Evolutionary conservation across 1,140 invertebrate genomes (phyloP).

Genomic region (Megalonaias nervosa): DNA sequence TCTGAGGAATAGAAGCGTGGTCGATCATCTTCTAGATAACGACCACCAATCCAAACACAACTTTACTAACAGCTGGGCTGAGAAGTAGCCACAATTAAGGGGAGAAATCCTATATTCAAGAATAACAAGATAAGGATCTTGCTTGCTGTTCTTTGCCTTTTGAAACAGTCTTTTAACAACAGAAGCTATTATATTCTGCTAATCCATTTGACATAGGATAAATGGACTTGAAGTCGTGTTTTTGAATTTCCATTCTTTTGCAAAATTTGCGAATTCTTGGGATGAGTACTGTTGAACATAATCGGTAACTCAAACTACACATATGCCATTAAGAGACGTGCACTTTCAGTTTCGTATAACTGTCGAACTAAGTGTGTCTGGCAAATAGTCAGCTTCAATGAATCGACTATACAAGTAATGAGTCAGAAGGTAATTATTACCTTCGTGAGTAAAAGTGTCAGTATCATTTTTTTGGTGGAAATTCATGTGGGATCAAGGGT

Average conservation of each 20-base stretch:
- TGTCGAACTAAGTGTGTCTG: conserved; percentile 13
- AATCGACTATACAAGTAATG: conserved; percentile 36
- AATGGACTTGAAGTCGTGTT: not conserved
- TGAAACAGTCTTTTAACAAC: not conserved
- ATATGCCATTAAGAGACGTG: conserved; percentile 5
- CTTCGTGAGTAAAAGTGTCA: conserved; percentile 33
- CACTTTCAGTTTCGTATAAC: conserved; percentile 32
- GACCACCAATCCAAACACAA: too few relatives aligned
- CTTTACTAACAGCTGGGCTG: not conserved
- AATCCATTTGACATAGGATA: not conserved
- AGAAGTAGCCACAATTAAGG: not conserved
- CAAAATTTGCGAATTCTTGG: conserved; percentile 10
- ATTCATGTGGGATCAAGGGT: conserved; percentile 15
- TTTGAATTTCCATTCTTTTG: conserved; percentile 13
- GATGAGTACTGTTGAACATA: conserved; percentile 11
- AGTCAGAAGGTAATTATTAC: conserved; percentile 9
- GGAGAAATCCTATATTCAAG: not conserved
- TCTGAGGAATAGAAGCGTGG: too few relatives aligned
- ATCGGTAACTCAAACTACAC: conserved; percentile 5
- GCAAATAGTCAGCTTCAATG: conserved; percentile 37
- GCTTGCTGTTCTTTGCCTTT: not conserved
- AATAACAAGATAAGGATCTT: not conserved
- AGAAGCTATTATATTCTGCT: not conserved
- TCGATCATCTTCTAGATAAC: too few relatives aligned
- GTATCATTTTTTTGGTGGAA: conserved; percentile 27